A percentile compares a stretch with the other conserved stretches of the same genome.
phyloP scores from a whole-genome alignment of 1,140 invertebrate species.

The Caenorhabditis latens region DNA sequence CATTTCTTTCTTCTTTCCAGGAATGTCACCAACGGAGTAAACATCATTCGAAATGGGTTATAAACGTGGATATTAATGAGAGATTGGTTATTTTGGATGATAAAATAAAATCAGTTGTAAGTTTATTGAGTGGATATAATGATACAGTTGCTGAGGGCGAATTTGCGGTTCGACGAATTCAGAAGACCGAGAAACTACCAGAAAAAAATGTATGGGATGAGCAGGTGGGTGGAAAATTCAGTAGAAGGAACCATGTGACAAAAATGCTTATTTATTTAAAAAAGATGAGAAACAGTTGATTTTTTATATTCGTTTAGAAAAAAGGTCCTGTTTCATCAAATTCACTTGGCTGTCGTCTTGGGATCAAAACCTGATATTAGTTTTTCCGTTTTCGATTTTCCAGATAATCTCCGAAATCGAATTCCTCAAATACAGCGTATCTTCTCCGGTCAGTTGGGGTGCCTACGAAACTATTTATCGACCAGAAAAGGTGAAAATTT shows the following conservation, averaged over 20 bases:
- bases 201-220: neutral
- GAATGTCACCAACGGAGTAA: slow-evolving; percentile 13
- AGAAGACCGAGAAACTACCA: neutral
- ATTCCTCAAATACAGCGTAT: slow-evolving; percentile 4
- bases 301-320: too few relatives aligned
- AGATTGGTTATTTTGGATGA: slow-evolving; percentile 14
- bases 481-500: neutral
- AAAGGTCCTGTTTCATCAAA: too few relatives aligned
- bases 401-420: slow-evolving; percentile 8
- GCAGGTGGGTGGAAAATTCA: neutral
- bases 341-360: too few relatives aligned
- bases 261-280: too few relatives aligned
- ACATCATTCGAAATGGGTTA: slow-evolving; percentile 22
- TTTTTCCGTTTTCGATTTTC: too few relatives aligned
- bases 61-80: slow-evolving; percentile 35
- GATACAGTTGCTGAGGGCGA: neutral
- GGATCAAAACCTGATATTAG: too few relatives aligned
- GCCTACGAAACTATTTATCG: slow-evolving; percentile 6
- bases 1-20: neutral
- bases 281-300: too few relatives aligned
- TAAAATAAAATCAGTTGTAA: neutral
- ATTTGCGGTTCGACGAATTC: slow-evolving; percentile 4
- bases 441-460: neutral
- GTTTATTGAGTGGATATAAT: neutral
- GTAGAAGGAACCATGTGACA: too few relatives aligned